Base-by-base conservation (phyloP, 2,888 invertebrate species). In the Quadroppia sp. region DNA sequence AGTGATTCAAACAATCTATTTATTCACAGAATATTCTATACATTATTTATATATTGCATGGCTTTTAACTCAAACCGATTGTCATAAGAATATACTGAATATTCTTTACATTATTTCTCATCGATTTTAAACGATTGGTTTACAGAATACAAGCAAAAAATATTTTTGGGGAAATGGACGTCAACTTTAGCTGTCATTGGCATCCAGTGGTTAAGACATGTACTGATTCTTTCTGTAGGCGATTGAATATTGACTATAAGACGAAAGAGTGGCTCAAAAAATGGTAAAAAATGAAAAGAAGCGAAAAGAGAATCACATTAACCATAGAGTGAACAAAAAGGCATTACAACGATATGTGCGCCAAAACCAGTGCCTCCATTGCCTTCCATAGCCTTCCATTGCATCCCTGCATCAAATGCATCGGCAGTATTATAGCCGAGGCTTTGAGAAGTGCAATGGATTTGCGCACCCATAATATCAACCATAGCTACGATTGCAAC, bases 41-140 rank as follows among this genome's bases (percentile, higher is more conserved):
- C 30, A 64, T 64, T 64, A 64, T 64, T 64, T 64, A 64, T 30
- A 59, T 59, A 23, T 30, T 40, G 64, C 64, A 36, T 64, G 30
- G 7, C 6, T 64, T 64, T 30, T 30, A 59, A 6, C 17, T n/a
- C 7, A 59, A 32, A 59, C 4, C 3, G 4, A 59, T 17, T 36
- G 23, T 36, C 36, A 30, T 32, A 59, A 59, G 28, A 59, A 1
- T 30, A 59, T 30, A 32, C 6, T 23, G 30, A 30, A 59, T 59
- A 59, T 30, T 20, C 20, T 59, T 59, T 59, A 17, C 53, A 50
- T 9, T 59, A 61, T 64, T 64, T 36, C n/a, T n/a, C 15, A 64
- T 64, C 36, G 36, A 17, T 36, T 64, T 64, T 64, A 11, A 64
- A 64, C n/a, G 3, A 30, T 4, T 50, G 50, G n/a, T 50, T 50